phyloP scores from a whole-genome alignment of 2,888 invertebrate genomes.

The Adelphocoris suturalis region DNA sequence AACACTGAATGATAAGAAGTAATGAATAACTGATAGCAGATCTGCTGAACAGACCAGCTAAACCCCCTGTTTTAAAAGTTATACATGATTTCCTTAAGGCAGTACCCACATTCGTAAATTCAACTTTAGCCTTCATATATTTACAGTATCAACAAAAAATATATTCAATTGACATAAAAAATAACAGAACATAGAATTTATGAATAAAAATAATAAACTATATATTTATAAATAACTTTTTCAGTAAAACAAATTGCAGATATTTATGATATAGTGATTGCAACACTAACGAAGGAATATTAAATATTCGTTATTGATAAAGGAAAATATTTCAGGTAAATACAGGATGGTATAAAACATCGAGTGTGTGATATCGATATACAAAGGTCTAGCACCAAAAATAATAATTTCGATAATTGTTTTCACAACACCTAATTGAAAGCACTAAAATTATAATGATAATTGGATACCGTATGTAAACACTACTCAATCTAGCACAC shows the following conservation, averaged over 20 bases:
- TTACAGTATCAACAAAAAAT: slow-evolving; percentile 57
- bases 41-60: too few relatives aligned
- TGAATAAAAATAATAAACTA: slow-evolving; percentile 38
- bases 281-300: slow-evolving; percentile 23
- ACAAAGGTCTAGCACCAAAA: slow-evolving; percentile 6
- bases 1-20: too few relatives aligned
- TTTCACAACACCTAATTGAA: slow-evolving; percentile 22
- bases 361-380: not conserved
- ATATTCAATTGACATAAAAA: slow-evolving; percentile 20
- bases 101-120: not conserved
- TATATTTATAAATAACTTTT: slow-evolving; percentile 41
- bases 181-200: slow-evolving; percentile 47
- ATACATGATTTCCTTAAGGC: too few relatives aligned
- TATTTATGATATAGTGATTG: slow-evolving; percentile 4
- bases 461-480: not conserved
- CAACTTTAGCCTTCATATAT: slow-evolving; percentile 40
- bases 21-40: too few relatives aligned
- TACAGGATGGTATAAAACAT: not conserved
- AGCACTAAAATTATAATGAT: not conserved
- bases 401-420: not conserved
- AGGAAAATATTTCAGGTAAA: not conserved
- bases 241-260: not conserved
- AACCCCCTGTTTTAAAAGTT: too few relatives aligned
- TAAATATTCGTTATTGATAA: not conserved
- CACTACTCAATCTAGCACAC: not conserved